phyloP scores from a whole-genome alignment of 2,888 invertebrate genomes.

The Tetranychus piercei region DNA sequence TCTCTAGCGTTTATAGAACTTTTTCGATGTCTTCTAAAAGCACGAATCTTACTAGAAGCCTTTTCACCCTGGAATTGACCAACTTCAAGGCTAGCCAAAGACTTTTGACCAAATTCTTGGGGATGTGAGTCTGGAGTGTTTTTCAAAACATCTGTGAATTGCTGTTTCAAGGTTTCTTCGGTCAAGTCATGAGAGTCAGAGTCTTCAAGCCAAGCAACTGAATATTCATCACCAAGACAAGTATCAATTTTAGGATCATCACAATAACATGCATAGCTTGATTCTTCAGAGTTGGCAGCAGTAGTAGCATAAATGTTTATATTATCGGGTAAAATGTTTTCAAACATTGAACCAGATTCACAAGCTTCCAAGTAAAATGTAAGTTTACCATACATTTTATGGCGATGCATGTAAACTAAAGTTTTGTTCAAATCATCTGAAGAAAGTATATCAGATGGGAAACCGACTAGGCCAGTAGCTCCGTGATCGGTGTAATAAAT shows the following conservation, averaged over 20 bases:
- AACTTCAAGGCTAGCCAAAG: too few species aligned
- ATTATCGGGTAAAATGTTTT: constrained; percentile 37
- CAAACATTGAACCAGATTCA: constrained; percentile 45
- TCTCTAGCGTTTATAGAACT: too few species aligned
- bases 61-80: too few species aligned
- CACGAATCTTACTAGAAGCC: too few species aligned
- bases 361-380: constrained; percentile 45
- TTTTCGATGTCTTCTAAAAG: too few species aligned
- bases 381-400: constrained; percentile 37
- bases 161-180: too few species aligned
- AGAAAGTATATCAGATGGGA: constrained; percentile 35
- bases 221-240: too few species aligned
- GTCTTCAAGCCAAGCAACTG: too few species aligned
- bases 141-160: too few species aligned
- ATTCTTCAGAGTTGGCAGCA: constrained; percentile 42
- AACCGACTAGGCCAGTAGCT: constrained; percentile 40
- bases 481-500: constrained; percentile 43
- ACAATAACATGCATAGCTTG: constrained; percentile 24
- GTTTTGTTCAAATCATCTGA: constrained; percentile 33
- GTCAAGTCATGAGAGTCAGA: too few species aligned
- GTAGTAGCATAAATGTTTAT: constrained; percentile 31
- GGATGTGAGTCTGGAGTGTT: too few species aligned
- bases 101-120: too few species aligned
- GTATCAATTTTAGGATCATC: neutral
- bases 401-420: constrained; percentile 34